phyloP scores from a whole-genome alignment of 2,797 vertebrate genomes.

The Gambelia wislizenii region DNA sequence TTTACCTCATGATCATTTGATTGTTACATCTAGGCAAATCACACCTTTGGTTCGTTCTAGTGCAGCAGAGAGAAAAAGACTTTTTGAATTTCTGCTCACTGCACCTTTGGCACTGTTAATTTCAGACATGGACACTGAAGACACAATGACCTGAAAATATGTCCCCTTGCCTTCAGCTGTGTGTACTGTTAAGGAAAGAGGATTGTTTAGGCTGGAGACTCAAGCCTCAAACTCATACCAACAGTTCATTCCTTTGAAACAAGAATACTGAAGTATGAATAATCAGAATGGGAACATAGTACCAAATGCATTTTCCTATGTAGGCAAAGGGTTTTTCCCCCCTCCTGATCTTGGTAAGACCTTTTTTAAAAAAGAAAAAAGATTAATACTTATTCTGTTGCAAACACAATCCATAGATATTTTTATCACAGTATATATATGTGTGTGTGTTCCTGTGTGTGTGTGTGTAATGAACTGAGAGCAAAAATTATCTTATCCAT shows the following conservation, averaged over 20 bases:
- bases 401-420: neutral
- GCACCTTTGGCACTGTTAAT: neutral
- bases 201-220: neutral
- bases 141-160: neutral
- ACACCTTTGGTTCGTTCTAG: no score
- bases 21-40: neutral
- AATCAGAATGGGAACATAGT: neutral
- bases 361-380: neutral
- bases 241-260: neutral
- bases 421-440: neutral
- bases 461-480: conserved; percentile 53
- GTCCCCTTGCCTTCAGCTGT: neutral
- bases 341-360: neutral
- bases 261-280: neutral
- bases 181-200: neutral
- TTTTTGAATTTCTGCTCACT: neutral
- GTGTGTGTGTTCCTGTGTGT: no score
- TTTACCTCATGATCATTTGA: neutral
- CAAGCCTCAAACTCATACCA: neutral
- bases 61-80: neutral
- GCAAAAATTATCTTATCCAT: conserved; percentile 13
- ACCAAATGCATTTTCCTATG: neutral
- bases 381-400: neutral
- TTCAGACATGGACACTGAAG: neutral
- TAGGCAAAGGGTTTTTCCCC: neutral